A percentile compares a stretch with the other conserved stretches of the same genome.
phyloP scores from a whole-genome alignment of 2,113 vertebrate genomes.

The Nibea albiflora region DNA sequence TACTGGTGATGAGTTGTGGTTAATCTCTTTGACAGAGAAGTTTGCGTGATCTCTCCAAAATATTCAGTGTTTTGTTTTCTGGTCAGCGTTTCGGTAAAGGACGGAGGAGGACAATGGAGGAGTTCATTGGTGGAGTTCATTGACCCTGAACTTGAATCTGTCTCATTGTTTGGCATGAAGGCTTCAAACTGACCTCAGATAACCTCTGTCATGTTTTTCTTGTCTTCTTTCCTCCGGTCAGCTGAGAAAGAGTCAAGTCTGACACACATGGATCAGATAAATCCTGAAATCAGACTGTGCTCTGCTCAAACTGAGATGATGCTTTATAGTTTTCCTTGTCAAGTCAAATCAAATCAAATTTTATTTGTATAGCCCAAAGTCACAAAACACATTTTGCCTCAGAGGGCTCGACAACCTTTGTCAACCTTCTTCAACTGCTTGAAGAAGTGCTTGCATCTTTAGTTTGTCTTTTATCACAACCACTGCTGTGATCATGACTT shows the following conservation, averaged over 20 bases:
- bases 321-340: too few species aligned
- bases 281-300: background rate
- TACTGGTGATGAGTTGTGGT: background rate
- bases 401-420: too few species aligned
- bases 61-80: background rate
- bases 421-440: too few species aligned
- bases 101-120: too few species aligned
- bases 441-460: too few species aligned
- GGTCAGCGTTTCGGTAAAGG: background rate
- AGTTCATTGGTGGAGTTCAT: background rate
- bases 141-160: background rate
- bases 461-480: too few species aligned
- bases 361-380: too few species aligned
- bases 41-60: background rate
- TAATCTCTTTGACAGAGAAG: background rate
- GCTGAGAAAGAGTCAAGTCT: background rate
- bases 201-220: background rate
- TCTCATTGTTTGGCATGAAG: background rate
- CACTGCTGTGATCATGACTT: too few species aligned
- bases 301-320: too few species aligned
- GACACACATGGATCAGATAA: background rate
- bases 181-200: constrained; percentile 1
- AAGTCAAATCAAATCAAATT: too few species aligned
- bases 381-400: too few species aligned
- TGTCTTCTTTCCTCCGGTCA: background rate